A percentile compares a stretch with the other conserved stretches of the same genome.
Evolutionary conservation across 2,888 invertebrate genomes (phyloP).

Genomic region (Dione vanillae): DNA sequence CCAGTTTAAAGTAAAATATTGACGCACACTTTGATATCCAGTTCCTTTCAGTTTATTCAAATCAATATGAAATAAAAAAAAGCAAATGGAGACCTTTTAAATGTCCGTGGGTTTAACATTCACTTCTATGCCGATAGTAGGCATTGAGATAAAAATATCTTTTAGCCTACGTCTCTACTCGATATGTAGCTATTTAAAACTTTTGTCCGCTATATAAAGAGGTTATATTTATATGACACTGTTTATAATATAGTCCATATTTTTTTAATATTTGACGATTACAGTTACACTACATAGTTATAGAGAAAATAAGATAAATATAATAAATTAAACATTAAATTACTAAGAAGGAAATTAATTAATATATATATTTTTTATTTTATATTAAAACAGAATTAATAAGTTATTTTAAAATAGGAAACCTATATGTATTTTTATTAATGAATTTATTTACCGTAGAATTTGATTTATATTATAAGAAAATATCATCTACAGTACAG

Average conservation of each 20-base stretch:
- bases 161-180: constrained; percentile 32
- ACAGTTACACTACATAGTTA: too few relatives aligned
- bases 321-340: too few relatives aligned
- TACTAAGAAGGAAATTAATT: too few relatives aligned
- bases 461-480: neutral
- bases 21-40: constrained; percentile 35
- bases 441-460: neutral
- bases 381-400: too few relatives aligned
- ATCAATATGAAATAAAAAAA: constrained; percentile 45
- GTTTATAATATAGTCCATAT: too few relatives aligned
- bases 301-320: too few relatives aligned
- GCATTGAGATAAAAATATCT: constrained; percentile 49
- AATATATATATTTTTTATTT: too few relatives aligned
- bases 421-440: neutral
- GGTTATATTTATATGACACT: too few relatives aligned
- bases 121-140: constrained; percentile 50
- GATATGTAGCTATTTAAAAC: constrained; percentile 7
- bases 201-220: neutral
- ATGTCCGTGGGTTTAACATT: constrained; percentile 48
- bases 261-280: too few relatives aligned
- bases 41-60: constrained; percentile 46
- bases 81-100: constrained; percentile 49
- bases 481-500: neutral
- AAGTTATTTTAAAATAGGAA: neutral
- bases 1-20: constrained; percentile 43